A percentile compares a stretch with the other conserved stretches of the same genome.
phyloP scores from a whole-genome alignment of 2,888 invertebrate genomes.

The Epinotia ramella region DNA sequence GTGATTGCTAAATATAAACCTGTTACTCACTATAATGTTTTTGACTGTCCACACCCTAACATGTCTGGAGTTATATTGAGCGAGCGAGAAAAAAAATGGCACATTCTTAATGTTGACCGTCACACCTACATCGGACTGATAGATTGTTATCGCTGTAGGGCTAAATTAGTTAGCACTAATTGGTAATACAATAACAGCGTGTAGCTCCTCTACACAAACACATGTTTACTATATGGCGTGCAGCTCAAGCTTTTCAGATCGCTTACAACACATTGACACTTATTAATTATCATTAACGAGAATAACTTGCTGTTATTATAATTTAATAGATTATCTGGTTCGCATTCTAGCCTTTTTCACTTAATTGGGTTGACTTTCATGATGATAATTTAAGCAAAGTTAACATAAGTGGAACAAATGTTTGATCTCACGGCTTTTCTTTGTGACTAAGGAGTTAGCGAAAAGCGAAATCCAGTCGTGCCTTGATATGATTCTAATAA shows the following conservation, averaged over 20 bases:
- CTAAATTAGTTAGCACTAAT: conserved; percentile 45
- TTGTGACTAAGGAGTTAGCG: neutral
- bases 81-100: conserved; percentile 19
- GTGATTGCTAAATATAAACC: neutral
- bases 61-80: conserved; percentile 10
- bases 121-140: conserved; percentile 40
- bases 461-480: neutral
- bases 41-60: neutral
- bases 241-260: conserved; percentile 32
- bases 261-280: conserved; percentile 27
- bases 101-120: conserved; percentile 27
- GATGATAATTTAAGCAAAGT: neutral
- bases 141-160: conserved; percentile 44
- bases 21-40: neutral
- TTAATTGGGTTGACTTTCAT: neutral
- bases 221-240: conserved; percentile 16
- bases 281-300: conserved; percentile 35
- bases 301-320: conserved; percentile 19
- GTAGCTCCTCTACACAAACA: conserved; percentile 26
- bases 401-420: neutral
- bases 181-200: conserved; percentile 44
- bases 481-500: neutral
- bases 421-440: neutral
- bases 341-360: neutral
- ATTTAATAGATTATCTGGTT: conserved; percentile 6